phyloP scores from a whole-genome alignment of 2,797 vertebrate genomes.

The Morelia viridis region DNA sequence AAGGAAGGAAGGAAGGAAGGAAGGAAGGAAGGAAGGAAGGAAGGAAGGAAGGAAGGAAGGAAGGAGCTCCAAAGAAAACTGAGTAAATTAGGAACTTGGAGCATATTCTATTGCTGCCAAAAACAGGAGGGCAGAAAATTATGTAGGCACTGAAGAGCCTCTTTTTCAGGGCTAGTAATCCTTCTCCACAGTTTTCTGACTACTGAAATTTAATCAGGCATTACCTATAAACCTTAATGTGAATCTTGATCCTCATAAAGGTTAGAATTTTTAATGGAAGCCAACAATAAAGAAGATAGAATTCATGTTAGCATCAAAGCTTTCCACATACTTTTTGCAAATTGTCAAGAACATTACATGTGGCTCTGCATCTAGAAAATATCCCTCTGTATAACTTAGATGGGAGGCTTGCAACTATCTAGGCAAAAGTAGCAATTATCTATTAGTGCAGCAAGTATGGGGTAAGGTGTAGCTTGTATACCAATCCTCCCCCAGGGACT shows the following conservation, averaged over 20 bases:
- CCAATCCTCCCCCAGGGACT: slow-evolving; percentile 1
- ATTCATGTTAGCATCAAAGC: not conserved
- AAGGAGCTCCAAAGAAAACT: not conserved
- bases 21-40: not conserved
- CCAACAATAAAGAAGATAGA: not conserved
- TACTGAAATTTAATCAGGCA: slow-evolving; percentile 4
- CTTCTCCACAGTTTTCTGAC: not conserved
- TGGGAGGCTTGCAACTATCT: not conserved
- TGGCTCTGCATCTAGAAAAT: not conserved
- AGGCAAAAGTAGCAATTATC: slow-evolving; percentile 7
- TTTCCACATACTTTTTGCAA: not conserved
- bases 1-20: not conserved
- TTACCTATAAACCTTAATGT: not conserved
- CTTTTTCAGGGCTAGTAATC: not conserved
- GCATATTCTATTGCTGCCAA: not conserved
- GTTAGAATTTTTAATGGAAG: slow-evolving; percentile 3
- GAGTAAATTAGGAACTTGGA: slow-evolving; percentile 6
- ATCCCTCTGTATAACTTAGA: not conserved
- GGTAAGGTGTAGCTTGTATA: not conserved
- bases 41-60: not conserved
- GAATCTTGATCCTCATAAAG: not conserved
- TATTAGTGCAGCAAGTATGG: not conserved
- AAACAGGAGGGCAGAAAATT: not conserved
- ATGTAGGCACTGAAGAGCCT: not conserved
- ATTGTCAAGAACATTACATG: slow-evolving; percentile 1